A percentile compares a stretch with the other conserved stretches of the same genome.
Conservation (phyloP, 2,113 vertebrate species). For the Mola mola region DNA sequence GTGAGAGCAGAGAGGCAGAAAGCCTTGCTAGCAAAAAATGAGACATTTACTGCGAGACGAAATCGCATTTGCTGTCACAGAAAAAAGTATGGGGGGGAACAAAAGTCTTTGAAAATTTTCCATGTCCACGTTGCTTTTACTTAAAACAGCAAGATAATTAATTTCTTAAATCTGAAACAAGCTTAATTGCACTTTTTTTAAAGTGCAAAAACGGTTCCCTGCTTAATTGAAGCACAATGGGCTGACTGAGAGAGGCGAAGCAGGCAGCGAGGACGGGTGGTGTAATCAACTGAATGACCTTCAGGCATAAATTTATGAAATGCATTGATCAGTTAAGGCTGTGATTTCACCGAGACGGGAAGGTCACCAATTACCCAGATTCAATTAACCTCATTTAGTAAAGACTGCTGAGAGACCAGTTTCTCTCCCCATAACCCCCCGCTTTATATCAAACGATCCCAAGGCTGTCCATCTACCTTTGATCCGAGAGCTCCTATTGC, state of each 20-base stretch:
- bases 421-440: conserved; percentile 37
- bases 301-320: conserved; percentile 81
- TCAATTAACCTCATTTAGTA: conserved; percentile 83
- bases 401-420: conserved; percentile 80
- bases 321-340: conserved; percentile 83
- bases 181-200: conserved; percentile 64
- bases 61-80: conserved; percentile 52
- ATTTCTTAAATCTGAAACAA: conserved; percentile 63
- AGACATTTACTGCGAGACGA: conserved; percentile 57
- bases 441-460: conserved; percentile 65
- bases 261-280: conserved; percentile 42
- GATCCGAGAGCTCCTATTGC: conserved; percentile 54
- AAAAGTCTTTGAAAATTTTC: conserved; percentile 31
- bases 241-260: conserved; percentile 36
- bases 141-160: conserved; percentile 69
- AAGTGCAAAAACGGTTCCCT: conserved; percentile 48
- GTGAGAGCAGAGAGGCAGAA: conserved; percentile 49
- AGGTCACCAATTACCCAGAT: conserved; percentile 82
- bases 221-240: conserved; percentile 60
- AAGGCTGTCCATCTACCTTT: conserved; percentile 61
- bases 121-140: conserved; percentile 56
- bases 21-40: conserved; percentile 45
- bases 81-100: neutral
- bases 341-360: conserved; percentile 79
- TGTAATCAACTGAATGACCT: conserved; percentile 77